phyloP scores from a whole-genome alignment of 2,113 vertebrate species.

The Astur gentilis region DNA sequence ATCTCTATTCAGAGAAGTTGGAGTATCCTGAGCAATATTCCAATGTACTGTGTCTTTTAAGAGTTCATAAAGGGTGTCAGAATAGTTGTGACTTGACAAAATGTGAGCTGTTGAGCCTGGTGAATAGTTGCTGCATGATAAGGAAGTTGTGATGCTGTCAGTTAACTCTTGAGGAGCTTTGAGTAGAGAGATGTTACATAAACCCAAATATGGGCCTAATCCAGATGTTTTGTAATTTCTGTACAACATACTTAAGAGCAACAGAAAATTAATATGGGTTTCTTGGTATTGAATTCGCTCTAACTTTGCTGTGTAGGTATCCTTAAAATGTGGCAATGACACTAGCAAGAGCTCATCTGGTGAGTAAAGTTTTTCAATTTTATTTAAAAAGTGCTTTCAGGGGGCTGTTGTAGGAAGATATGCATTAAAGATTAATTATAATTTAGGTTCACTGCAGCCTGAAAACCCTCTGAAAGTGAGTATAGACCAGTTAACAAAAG shows the following conservation, averaged over 20 bases:
- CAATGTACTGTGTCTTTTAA: neutral
- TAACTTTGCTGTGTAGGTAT: slow-evolving; percentile 67
- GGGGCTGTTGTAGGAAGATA: neutral
- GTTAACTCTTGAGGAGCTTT: neutral
- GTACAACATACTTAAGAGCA: neutral
- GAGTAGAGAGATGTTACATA: neutral
- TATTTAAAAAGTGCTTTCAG: neutral
- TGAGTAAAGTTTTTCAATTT: slow-evolving; percentile 50
- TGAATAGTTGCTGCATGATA: neutral
- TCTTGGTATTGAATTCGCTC: neutral
- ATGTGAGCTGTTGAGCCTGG: neutral
- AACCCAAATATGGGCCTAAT: neutral
- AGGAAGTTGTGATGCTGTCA: neutral
- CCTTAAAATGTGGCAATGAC: slow-evolving; percentile 66
- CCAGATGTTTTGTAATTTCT: neutral
- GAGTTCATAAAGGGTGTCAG: neutral
- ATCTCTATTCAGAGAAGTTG: neutral
- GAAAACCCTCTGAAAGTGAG: slow-evolving; percentile 79
- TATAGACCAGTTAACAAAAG: slow-evolving; percentile 79
- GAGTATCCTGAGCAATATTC: neutral
- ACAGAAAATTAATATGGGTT: neutral
- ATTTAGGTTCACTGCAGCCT: slow-evolving; percentile 68
- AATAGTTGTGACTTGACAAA: neutral
- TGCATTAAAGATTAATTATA: slow-evolving; percentile 14
- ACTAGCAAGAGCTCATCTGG: slow-evolving; percentile 46